Conservation (phyloP, 2,113 vertebrate species). For the Aythya baeri region DNA sequence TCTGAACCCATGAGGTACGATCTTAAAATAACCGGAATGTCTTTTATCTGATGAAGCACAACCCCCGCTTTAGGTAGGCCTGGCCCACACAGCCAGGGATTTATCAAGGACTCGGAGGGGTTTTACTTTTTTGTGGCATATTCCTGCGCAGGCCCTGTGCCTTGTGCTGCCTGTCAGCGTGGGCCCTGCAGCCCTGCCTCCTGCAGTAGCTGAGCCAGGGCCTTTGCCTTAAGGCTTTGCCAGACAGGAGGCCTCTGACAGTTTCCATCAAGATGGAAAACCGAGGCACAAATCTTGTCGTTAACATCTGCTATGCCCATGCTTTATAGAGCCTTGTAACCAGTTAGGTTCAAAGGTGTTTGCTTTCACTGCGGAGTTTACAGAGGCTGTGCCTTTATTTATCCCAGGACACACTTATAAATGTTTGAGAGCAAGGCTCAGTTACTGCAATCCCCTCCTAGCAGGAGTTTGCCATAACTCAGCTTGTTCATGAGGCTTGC, state of each 20-base stretch:
- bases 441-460: slow-evolving; percentile 50
- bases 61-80: background rate
- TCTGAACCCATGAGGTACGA: slow-evolving; percentile 3
- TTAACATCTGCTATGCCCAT: background rate
- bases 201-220: background rate
- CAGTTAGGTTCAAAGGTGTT: slow-evolving; percentile 31
- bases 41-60: slow-evolving; percentile 7
- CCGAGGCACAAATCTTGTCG: background rate
- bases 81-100: background rate
- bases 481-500: slow-evolving; percentile 35
- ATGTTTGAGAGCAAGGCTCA: slow-evolving; percentile 52
- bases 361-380: slow-evolving; percentile 42
- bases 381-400: slow-evolving; percentile 51
- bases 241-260: background rate
- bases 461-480: slow-evolving; percentile 47
- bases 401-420: slow-evolving; percentile 56
- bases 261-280: background rate
- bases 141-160: background rate
- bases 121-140: slow-evolving; percentile 3
- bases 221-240: slow-evolving; percentile 16
- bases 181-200: slow-evolving; percentile 1
- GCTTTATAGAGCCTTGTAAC: slow-evolving; percentile 39
- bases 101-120: slow-evolving; percentile 1
- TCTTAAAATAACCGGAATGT: slow-evolving; percentile 43
- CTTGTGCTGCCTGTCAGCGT: background rate